phyloP scores from a whole-genome alignment of 2,888 invertebrate genomes.

The Drosophila differens region DNA sequence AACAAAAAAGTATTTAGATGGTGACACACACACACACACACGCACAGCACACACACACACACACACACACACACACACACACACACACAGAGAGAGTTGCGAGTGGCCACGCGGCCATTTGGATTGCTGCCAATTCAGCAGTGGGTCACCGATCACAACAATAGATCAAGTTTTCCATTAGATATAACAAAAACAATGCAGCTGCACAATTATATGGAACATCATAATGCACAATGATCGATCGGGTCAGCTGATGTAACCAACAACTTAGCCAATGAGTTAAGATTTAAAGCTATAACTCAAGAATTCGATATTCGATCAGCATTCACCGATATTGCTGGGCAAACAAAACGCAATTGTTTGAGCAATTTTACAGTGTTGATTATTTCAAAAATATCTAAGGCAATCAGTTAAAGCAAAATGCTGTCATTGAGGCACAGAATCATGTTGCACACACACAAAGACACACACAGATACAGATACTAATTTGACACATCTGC shows the following conservation, averaged over 20 bases:
- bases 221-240: conserved; percentile 3
- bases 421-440: background rate
- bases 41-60: conserved; percentile 1
- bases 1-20: background rate
- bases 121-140: conserved; percentile 36
- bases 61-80: conserved; percentile 12
- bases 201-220: conserved; percentile 1
- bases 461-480: background rate
- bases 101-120: conserved; percentile 43
- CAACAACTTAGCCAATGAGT: background rate
- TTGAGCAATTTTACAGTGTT: background rate
- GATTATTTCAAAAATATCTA: background rate
- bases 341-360: background rate
- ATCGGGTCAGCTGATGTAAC: background rate
- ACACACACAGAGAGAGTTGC: background rate
- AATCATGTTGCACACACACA: background rate
- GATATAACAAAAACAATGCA: background rate
- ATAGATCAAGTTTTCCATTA: conserved; percentile 14
- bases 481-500: conserved; percentile 9
- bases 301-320: background rate
- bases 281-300: background rate
- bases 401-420: background rate
- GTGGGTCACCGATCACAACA: conserved; percentile 1
- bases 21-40: conserved; percentile 32
- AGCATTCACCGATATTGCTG: background rate